Evolutionary conservation across 2,113 vertebrate species (phyloP).

Genomic region (Oreotragus oreotragus): DNA sequence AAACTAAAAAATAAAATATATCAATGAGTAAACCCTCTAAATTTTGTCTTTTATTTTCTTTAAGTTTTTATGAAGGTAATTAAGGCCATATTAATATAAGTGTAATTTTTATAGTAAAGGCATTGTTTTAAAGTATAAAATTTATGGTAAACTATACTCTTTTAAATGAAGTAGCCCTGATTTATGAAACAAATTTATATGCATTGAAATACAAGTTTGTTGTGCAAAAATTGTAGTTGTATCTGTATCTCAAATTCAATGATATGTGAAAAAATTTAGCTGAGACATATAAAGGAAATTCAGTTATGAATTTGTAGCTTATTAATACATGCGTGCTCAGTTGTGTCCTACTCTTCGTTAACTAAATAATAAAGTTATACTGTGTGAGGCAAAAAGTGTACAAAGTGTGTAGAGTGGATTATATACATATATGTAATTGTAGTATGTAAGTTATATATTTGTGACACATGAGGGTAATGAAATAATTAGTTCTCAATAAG

Average conservation of each 20-base stretch:
- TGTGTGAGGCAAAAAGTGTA: background rate
- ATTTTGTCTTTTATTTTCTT: slow-evolving; percentile 2
- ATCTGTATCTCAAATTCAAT: background rate
- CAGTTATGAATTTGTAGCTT: background rate
- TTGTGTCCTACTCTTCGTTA: background rate
- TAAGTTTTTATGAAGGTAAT: slow-evolving; percentile 17
- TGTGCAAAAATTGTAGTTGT: background rate
- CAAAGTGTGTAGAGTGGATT: background rate
- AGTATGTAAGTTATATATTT: background rate
- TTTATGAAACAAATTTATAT: slow-evolving; percentile 8
- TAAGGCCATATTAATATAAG: background rate
- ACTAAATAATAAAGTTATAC: background rate
- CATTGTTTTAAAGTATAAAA: slow-evolving; percentile 21
- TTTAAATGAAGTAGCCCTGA: background rate
- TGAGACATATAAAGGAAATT: background rate
- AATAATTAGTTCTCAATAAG: slow-evolving; percentile 3
- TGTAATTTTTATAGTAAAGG: slow-evolving; percentile 2
- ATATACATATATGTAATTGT: background rate
- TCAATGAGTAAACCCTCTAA: background rate
- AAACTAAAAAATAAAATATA: background rate
- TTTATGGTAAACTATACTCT: background rate
- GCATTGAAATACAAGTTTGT: background rate
- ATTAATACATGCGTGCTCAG: background rate
- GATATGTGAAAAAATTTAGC: background rate
- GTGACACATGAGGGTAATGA: background rate